Evolutionary conservation across 2,797 vertebrate species (phyloP).

Genomic region (Okamejei kenojei): DNA sequence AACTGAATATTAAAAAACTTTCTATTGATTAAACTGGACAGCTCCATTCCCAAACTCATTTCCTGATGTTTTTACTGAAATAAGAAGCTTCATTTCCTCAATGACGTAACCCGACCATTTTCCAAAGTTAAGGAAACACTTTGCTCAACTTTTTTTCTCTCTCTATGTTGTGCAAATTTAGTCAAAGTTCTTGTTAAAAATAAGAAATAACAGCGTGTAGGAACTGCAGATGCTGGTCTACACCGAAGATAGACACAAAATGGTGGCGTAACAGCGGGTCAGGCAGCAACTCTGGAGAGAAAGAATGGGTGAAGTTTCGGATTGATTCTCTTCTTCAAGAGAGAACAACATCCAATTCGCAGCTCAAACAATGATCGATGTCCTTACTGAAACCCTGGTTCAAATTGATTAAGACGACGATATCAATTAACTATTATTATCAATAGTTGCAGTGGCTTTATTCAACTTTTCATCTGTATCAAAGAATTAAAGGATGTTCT

Average conservation of each 20-base stretch:
- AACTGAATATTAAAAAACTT: background rate
- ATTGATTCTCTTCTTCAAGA: no score
- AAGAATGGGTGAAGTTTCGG: no score
- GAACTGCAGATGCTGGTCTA: no score
- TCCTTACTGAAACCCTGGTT: background rate
- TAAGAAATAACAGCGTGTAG: no score
- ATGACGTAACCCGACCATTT: background rate
- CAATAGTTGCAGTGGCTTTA: background rate
- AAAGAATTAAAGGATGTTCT: no score
- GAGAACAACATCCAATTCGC: background rate
- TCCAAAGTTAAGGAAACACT: background rate
- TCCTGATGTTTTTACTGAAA: slow-evolving; percentile 10
- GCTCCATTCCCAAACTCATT: background rate
- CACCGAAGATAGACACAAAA: no score
- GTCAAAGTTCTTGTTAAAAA: background rate
- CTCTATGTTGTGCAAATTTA: background rate
- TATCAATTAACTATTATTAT: background rate
- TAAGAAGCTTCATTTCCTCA: slow-evolving; percentile 22
- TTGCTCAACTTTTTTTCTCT: background rate
- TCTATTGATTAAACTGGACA: background rate
- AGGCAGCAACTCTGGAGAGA: no score
- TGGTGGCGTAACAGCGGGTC: no score
- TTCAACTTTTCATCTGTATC: background rate
- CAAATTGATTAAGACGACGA: background rate
- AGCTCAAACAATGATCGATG: background rate